Conservation (phyloP, 1,140 invertebrate genomes). For the Bombus balteatus region DNA sequence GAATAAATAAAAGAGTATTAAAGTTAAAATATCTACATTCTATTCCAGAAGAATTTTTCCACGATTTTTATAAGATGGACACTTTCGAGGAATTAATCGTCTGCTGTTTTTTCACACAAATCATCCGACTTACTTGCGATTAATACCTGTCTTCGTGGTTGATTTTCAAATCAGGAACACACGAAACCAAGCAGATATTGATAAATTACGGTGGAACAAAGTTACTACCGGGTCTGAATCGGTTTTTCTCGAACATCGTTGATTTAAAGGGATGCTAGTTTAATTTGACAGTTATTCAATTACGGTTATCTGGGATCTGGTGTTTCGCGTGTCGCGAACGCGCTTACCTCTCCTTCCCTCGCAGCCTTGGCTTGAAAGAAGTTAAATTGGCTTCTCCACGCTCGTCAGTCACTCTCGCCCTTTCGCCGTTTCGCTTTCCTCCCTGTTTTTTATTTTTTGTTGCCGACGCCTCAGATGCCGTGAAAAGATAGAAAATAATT, state of each 20-base stretch:
- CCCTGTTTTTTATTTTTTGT: slow-evolving; percentile 8
- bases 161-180: background rate
- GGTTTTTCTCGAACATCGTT: slow-evolving; percentile 50
- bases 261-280: slow-evolving; percentile 62
- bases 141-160: background rate
- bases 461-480: slow-evolving; percentile 15
- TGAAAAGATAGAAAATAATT: slow-evolving; percentile 61
- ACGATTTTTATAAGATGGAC: background rate
- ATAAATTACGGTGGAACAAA: slow-evolving; percentile 41
- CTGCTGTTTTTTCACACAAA: too few species aligned
- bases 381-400: slow-evolving; percentile 69
- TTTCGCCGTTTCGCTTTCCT: slow-evolving; percentile 52
- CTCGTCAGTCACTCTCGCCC: slow-evolving; percentile 61
- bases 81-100: slow-evolving; percentile 57
- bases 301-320: slow-evolving; percentile 64
- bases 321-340: slow-evolving; percentile 47
- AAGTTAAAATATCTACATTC: background rate
- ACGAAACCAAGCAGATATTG: background rate
- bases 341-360: slow-evolving; percentile 19
- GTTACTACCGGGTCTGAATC: slow-evolving; percentile 34
- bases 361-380: slow-evolving; percentile 61
- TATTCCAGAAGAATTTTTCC: background rate
- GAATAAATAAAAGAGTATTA: too few species aligned
- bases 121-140: slow-evolving; percentile 29
- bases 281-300: slow-evolving; percentile 71